Conservation (phyloP, 2,888 invertebrate genomes). For the Latheticus oryzae region DNA sequence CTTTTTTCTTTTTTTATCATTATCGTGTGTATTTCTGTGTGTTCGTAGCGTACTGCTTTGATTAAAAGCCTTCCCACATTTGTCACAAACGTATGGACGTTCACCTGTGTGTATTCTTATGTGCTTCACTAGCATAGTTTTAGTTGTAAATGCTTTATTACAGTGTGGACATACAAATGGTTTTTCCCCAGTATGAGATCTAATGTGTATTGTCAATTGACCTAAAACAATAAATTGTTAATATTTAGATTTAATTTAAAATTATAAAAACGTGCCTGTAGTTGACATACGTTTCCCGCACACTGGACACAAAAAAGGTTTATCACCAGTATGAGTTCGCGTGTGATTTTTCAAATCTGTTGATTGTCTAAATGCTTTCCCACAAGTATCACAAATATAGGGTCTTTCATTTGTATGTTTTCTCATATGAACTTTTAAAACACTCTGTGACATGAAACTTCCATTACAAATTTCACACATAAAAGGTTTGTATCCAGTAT, state of each 20-base stretch:
- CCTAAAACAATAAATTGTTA: slow-evolving; percentile 42
- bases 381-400: slow-evolving; percentile 60
- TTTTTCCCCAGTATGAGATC: slow-evolving; percentile 61
- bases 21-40: slow-evolving; percentile 53
- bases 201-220: slow-evolving; percentile 56
- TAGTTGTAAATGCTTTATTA: slow-evolving; percentile 56
- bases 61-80: slow-evolving; percentile 57
- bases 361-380: slow-evolving; percentile 62
- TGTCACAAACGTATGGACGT: slow-evolving; percentile 58
- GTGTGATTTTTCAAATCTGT: slow-evolving; percentile 63
- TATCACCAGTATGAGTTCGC: slow-evolving; percentile 67
- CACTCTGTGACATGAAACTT: slow-evolving; percentile 53
- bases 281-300: slow-evolving; percentile 61
- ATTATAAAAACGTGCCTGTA: slow-evolving; percentile 52
- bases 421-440: slow-evolving; percentile 54
- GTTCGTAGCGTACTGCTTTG: slow-evolving; percentile 59
- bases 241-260: neutral
- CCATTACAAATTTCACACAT: slow-evolving; percentile 51
- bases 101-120: slow-evolving; percentile 60
- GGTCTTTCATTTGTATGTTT: slow-evolving; percentile 57
- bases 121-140: slow-evolving; percentile 56
- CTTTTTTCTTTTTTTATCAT: slow-evolving; percentile 19
- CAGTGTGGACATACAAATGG: slow-evolving; percentile 56
- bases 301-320: slow-evolving; percentile 65
- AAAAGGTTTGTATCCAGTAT: slow-evolving; percentile 57